Base-by-base conservation (phyloP, 2,113 vertebrate species). In the Pholis gunnellus region DNA sequence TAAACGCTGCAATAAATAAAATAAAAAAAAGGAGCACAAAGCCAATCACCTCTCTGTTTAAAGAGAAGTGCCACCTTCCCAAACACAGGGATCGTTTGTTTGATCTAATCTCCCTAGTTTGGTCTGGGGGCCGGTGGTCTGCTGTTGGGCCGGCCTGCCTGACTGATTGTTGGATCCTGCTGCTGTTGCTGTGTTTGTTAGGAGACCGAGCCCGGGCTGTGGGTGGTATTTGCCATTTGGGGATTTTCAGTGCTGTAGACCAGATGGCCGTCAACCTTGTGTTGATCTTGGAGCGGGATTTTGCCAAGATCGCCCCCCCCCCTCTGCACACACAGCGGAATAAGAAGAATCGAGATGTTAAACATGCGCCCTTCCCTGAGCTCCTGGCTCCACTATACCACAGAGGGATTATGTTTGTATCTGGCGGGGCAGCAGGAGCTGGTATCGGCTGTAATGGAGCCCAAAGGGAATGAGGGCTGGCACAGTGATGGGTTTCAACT, bases 221-320 rank as follows among this genome's bases (percentile, higher is more conserved):
- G 89, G 89, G 87, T 84, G 87, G 90, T 63, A 81, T 90, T 86
- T 84, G 81, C 88, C 87, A 79, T 86, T 1, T 64, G 71, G 77
- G 79, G 85, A 87, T 91, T 88, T 78, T 75, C 85, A 71, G 66
- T 22, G 34, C 82, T 65, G 77, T 64, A 67, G 83, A 90, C 88
- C 90, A 93, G 92, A 93, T 91, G 88, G 91, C 87, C 68, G 70
- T 86, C 87, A 92, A 87, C 83, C 91, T 88, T 25, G 42, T 93
- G 91, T 91, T 92, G 89, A 83, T 92, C 82, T 90, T 90, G 79
- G 87, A 86, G 79, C 67, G 0, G 11, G 4, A 9, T 52, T 76
- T 65, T 82, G 91, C 89, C 89, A 92, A 88, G 61, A 59, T 57
- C 2, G 38, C 65, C 50, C 54, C 71, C 25, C 13, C 56, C 25